phyloP scores from a whole-genome alignment of 2,888 invertebrate species.

The Trichogramma dendrolimi region DNA sequence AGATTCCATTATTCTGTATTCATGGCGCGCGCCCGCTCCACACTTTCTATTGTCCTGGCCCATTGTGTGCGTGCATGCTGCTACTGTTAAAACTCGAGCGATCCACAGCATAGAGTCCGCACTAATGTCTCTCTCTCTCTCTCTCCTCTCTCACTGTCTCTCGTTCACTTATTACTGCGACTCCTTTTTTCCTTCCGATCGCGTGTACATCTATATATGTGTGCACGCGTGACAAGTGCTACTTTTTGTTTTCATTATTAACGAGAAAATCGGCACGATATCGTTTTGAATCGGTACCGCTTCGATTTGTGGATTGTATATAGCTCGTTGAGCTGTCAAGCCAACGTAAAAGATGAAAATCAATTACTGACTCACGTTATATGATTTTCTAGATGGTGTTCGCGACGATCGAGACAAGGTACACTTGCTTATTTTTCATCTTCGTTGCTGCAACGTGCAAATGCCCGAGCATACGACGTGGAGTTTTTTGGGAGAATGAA shows the following conservation, averaged over 20 bases:
- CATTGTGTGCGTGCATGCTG: background rate
- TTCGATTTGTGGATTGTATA: no score
- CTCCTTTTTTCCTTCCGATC: background rate
- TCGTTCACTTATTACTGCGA: background rate
- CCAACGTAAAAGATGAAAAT: no score
- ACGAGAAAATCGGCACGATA: no score
- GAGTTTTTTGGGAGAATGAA: constrained; percentile 7
- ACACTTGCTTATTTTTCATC: no score
- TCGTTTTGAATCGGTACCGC: no score
- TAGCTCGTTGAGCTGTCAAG: no score
- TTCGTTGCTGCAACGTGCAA: no score
- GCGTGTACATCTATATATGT: background rate
- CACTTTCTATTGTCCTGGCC: background rate
- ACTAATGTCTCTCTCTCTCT: background rate
- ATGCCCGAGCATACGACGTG: background rate
- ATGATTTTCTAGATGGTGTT: no score
- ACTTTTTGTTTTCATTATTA: background rate
- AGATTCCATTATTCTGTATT: constrained; percentile 22
- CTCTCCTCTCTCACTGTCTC: constrained; percentile 4
- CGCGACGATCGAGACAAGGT: no score
- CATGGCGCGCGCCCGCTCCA: background rate
- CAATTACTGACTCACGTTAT: no score
- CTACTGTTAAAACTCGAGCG: background rate
- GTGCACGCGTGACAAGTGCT: background rate
- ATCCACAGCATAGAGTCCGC: no score